Conservation (phyloP, 1,140 invertebrate species). For the Drosophila repleta region DNA sequence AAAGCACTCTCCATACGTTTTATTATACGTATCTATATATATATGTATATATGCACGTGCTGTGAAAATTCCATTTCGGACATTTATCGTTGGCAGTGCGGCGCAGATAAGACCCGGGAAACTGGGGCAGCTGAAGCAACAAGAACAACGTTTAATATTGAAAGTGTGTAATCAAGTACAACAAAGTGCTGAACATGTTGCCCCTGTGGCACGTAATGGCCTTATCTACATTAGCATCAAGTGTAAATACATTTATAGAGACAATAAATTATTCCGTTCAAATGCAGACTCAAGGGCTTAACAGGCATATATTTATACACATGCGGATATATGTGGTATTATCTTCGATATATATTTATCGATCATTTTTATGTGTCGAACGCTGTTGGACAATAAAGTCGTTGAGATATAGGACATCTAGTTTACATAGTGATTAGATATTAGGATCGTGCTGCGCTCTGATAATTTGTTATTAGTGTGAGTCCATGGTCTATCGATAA, state of each 20-base stretch:
- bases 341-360: no score
- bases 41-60: neutral
- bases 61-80: slow-evolving; percentile 3
- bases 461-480: no score
- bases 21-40: neutral
- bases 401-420: no score
- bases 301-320: no score
- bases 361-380: no score
- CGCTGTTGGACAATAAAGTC: no score
- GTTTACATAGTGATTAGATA: no score
- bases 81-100: slow-evolving; percentile 7
- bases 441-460: no score
- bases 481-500: no score
- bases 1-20: neutral
- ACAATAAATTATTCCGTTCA: neutral
- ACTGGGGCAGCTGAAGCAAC: slow-evolving; percentile 2
- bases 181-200: neutral
- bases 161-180: slow-evolving; percentile 4
- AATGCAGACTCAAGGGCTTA: neutral
- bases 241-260: neutral
- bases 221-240: slow-evolving; percentile 1
- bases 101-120: slow-evolving; percentile 1
- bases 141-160: slow-evolving; percentile 4
- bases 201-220: slow-evolving; percentile 1
- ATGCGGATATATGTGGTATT: no score